These are phyloP conservation scores for Ophioderma brevispina DNA, from an alignment of 35 echinoderm and acorn worm species.

Conservation along the genomic window DNA sequence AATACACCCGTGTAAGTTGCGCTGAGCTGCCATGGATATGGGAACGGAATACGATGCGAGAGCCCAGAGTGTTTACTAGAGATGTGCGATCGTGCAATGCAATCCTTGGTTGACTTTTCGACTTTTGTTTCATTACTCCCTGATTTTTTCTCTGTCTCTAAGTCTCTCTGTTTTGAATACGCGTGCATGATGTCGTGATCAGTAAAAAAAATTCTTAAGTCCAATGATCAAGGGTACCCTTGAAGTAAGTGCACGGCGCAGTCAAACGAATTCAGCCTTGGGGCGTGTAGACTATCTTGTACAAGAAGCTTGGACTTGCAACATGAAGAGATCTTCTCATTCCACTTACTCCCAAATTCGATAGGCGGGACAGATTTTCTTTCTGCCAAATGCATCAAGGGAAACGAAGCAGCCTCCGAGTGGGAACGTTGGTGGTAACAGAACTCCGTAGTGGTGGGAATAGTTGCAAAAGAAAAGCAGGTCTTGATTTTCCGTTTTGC, in stretches of 20 bases:
- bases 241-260: neutral
- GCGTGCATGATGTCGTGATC: neutral
- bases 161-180: neutral
- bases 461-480: too few species aligned
- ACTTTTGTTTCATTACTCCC: neutral
- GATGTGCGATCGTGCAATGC: constrained; percentile 3
- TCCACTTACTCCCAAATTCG: neutral
- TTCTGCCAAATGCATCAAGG: neutral
- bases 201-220: neutral
- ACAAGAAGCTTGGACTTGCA: constrained; percentile 9
- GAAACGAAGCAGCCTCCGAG: neutral
- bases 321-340: neutral
- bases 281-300: neutral
- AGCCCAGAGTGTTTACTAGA: constrained; percentile 5
- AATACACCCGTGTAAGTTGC: neutral
- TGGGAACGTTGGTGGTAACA: too few species aligned
- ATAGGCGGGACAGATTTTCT: neutral
- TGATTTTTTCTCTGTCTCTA: neutral
- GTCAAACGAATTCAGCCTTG: neutral
- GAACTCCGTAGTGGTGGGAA: too few species aligned
- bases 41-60: neutral
- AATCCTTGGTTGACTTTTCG: neutral
- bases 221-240: neutral
- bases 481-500: too few species aligned
- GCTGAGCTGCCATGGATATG: neutral